A percentile compares a stretch with the other conserved stretches of the same genome.
phyloP scores from a whole-genome alignment of 1,140 invertebrate genomes.

The Potamilus streckersoni region DNA sequence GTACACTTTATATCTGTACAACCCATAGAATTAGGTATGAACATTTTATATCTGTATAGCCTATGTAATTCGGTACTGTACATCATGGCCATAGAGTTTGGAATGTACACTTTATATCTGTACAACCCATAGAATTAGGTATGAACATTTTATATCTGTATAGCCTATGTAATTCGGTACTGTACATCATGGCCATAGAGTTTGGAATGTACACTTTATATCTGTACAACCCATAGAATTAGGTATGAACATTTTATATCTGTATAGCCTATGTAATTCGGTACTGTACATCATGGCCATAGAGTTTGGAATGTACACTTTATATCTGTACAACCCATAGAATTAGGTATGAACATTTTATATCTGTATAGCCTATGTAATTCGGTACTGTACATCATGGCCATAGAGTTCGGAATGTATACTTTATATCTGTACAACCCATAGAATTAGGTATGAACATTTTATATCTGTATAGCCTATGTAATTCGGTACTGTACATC shows the following conservation, averaged over 20 bases:
- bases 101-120: not conserved
- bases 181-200: not conserved
- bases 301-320: conserved; percentile 1
- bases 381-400: not conserved
- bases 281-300: not conserved
- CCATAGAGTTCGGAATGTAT: not conserved
- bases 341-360: conserved; percentile 15
- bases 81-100: not conserved
- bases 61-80: conserved; percentile 2
- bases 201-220: no score
- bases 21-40: conserved; percentile 4
- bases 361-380: not conserved
- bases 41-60: not conserved
- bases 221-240: conserved; percentile 13
- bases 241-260: no score
- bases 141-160: no score
- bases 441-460: not conserved
- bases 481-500: not conserved
- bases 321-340: conserved; percentile 9
- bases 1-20: not conserved
- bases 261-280: no score
- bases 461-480: not conserved
- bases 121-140: not conserved
- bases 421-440: not conserved
- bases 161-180: no score